A percentile compares a stretch with the other conserved stretches of the same genome.
Evolutionary conservation across 1,140 invertebrate genomes (phyloP).

Genomic region (Drosophila ficusphila): DNA sequence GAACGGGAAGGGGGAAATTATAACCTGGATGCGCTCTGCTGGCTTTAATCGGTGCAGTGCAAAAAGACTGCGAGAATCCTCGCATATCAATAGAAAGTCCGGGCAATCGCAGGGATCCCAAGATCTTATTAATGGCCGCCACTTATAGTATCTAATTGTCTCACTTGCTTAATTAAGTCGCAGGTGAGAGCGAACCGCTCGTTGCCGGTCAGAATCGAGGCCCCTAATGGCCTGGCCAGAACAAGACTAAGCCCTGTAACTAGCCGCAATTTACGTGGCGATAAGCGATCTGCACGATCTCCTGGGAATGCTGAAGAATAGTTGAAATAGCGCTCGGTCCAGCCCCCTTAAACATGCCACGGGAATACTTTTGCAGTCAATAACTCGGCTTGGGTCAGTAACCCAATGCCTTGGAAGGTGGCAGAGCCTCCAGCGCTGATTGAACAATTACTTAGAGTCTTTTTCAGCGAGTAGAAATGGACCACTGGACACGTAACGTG

Average conservation of each 20-base stretch:
- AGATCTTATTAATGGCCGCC: constrained; percentile 31
- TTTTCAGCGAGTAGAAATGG: constrained; percentile 34
- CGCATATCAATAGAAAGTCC: constrained; percentile 3
- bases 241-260: constrained; percentile 53
- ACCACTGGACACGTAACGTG: constrained; percentile 2
- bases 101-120: background rate
- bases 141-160: constrained; percentile 48
- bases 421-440: constrained; percentile 37
- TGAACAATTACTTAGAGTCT: constrained; percentile 66
- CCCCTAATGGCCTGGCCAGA: constrained; percentile 28
- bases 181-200: constrained; percentile 33
- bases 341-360: constrained; percentile 50
- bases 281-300: constrained; percentile 46
- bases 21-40: constrained; percentile 31
- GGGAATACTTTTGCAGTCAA: constrained; percentile 34
- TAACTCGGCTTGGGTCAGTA: constrained; percentile 46
- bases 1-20: constrained; percentile 31
- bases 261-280: constrained; percentile 61
- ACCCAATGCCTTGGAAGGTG: constrained; percentile 15
- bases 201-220: constrained; percentile 15
- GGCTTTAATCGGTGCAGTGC: constrained; percentile 19
- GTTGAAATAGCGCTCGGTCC: constrained; percentile 52
- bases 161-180: constrained; percentile 41
- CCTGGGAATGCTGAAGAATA: constrained; percentile 31
- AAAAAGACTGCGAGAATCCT: constrained; percentile 18